phyloP scores from a whole-genome alignment of 2,113 vertebrate genomes.

The Lucifuga dentata region DNA sequence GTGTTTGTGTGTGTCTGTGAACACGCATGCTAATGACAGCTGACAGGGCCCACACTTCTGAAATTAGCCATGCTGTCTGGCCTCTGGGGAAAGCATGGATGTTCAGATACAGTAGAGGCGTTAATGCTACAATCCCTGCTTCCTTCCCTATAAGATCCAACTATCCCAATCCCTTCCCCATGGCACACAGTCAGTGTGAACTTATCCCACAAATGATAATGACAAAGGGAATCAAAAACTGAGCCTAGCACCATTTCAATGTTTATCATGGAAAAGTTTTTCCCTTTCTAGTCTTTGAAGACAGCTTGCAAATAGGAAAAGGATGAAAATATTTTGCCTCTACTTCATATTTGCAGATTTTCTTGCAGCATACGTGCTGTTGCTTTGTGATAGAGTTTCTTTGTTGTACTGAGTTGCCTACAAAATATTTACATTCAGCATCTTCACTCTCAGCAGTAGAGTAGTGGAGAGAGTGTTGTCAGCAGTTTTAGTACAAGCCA shows the following conservation, averaged over 20 bases:
- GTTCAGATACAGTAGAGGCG: slow-evolving; percentile 48
- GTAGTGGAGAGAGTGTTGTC: slow-evolving; percentile 15
- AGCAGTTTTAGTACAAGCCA: slow-evolving; percentile 38
- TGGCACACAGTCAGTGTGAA: slow-evolving; percentile 32
- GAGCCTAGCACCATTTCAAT: slow-evolving; percentile 27
- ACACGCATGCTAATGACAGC: slow-evolving; percentile 62
- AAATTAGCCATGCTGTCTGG: slow-evolving; percentile 72
- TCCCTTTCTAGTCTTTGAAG: slow-evolving; percentile 36
- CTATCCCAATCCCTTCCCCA: background rate
- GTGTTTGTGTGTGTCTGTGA: slow-evolving; percentile 45
- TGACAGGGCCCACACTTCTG: slow-evolving; percentile 73
- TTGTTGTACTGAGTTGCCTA: slow-evolving; percentile 7
- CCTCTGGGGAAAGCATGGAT: slow-evolving; percentile 59
- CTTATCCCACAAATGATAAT: slow-evolving; percentile 20
- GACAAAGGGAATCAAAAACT: slow-evolving; percentile 30
- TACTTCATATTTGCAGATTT: slow-evolving; percentile 13
- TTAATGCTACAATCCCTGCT: slow-evolving; percentile 30
- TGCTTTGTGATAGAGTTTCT: slow-evolving; percentile 28
- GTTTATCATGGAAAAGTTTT: slow-evolving; percentile 41
- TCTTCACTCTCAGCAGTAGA: slow-evolving; percentile 8
- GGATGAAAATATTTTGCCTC: slow-evolving; percentile 7
- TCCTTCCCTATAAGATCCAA: slow-evolving; percentile 21
- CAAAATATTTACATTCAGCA: slow-evolving; percentile 35
- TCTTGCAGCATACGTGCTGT: background rate
- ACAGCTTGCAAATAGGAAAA: slow-evolving; percentile 17